Base-by-base conservation (phyloP, 2,113 vertebrate genomes). In the Bujurquina vittata region DNA sequence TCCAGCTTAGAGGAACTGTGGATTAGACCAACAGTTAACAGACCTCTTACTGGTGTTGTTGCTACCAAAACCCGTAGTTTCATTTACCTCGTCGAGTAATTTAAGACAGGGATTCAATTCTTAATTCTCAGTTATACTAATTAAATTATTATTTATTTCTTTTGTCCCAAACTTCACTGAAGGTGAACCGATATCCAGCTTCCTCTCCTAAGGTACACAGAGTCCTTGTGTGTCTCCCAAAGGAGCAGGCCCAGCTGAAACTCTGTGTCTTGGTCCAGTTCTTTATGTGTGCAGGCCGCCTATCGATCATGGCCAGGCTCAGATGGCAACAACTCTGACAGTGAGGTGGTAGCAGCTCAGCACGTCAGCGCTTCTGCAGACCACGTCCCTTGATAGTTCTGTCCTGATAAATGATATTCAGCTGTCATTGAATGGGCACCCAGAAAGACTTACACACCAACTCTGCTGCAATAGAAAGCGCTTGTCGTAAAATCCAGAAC, bases 391-490 rank as follows among this genome's bases (percentile, higher is more conserved):
- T 88, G 84, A 89, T 88, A 85, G 81, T 69, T 29, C 84, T 78
- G 85, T 89, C 87, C 86, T 87, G 84, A 93, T 93, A 75, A 91
- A 93, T 91, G 83, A 91, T 88, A 84, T 67, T 74, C 67, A 83
- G 73, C 86, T 86, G 81, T 87, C 88, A 87, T 5, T 69, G 81
- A 77, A 75, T 54, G 80, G 84, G 83, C 67, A 81, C 63, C 78
- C 77, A 78, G 74, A 83, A 87, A 91, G 84, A 91, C 69, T 86
- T 83, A 90, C 17, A 40, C 35, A 35, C 77, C 83, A 43, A 75
- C 59, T 43, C 83, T 58, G 63, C 60, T 31, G 76, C 40, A 81
- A 83, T 29, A 89, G 85, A 92, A 91, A 86, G 77, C 49, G 55
- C 65, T 87, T 76, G 75, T 87, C 63, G 1, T 88, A 87, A 88